These are phyloP conservation scores for Heliothis peltigera DNA, from an alignment of 2,888 invertebrate genomes.

Conservation along the genomic window DNA sequence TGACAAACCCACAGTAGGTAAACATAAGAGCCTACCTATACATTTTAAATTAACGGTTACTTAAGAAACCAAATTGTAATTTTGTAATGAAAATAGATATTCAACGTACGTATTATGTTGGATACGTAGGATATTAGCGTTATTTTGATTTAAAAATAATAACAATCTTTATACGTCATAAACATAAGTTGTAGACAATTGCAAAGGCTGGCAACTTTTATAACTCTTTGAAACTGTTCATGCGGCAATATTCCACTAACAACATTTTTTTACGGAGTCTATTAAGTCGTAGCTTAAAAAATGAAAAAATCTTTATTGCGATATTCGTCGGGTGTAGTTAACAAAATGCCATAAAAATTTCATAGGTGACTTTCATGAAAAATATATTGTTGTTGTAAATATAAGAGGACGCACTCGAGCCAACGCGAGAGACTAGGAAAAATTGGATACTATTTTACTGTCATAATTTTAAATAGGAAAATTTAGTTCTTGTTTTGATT, in stretches of 20 bases:
- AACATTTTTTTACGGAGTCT: constrained; percentile 45
- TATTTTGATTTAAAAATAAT: too few species aligned
- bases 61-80: too few species aligned
- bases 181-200: background rate
- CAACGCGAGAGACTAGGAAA: constrained; percentile 41
- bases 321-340: constrained; percentile 69
- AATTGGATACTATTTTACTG: constrained; percentile 54
- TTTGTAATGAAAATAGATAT: too few species aligned
- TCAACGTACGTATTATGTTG: too few species aligned
- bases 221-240: constrained; percentile 20
- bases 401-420: constrained; percentile 67
- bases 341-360: constrained; percentile 75
- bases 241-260: constrained; percentile 25
- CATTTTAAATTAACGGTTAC: too few species aligned
- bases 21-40: too few species aligned
- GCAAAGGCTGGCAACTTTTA: constrained; percentile 21
- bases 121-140: too few species aligned
- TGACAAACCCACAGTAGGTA: too few species aligned
- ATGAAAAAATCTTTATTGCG: constrained; percentile 68
- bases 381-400: constrained; percentile 79
- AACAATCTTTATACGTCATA: background rate
- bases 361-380: constrained; percentile 76
- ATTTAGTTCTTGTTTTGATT: constrained; percentile 4
- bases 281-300: constrained; percentile 35
- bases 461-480: constrained; percentile 40